These are phyloP conservation scores for Sternotherus odoratus DNA, from an alignment of 2,797 vertebrate genomes.

Conservation along the genomic window DNA sequence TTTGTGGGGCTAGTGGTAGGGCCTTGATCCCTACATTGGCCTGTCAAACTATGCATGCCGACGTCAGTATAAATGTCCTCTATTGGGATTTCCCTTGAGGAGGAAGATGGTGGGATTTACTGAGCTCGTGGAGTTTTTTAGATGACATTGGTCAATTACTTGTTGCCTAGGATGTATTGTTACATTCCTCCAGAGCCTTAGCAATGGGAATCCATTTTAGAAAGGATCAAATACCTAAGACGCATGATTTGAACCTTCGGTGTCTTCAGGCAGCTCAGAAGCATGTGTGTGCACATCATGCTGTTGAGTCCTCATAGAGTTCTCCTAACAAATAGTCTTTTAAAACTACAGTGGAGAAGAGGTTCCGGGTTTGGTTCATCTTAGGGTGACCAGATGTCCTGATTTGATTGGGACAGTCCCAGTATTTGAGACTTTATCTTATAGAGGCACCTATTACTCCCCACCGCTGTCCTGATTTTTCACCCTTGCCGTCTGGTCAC, in stretches of 20 bases:
- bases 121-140: not conserved
- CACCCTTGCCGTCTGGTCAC: too few species aligned
- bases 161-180: not conserved
- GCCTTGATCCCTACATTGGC: not conserved
- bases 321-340: not conserved
- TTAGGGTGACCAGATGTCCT: not conserved
- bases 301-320: not conserved
- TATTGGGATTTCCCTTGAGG: not conserved
- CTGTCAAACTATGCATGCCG: not conserved
- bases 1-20: rapidly evolving
- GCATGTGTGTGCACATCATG: not conserved
- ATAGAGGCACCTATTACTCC: too few species aligned
- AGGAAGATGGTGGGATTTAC: not conserved
- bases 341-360: not conserved
- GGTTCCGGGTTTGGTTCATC: not conserved
- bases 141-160: not conserved
- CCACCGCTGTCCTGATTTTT: too few species aligned
- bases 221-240: not conserved
- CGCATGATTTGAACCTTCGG: not conserved
- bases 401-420: too few species aligned
- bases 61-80: rapidly evolving
- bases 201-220: not conserved
- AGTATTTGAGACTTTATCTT: too few species aligned
- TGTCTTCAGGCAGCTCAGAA: not conserved
- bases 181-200: not conserved